Conservation (phyloP, 2,888 invertebrate genomes). For the Drosophila maculinotata region DNA sequence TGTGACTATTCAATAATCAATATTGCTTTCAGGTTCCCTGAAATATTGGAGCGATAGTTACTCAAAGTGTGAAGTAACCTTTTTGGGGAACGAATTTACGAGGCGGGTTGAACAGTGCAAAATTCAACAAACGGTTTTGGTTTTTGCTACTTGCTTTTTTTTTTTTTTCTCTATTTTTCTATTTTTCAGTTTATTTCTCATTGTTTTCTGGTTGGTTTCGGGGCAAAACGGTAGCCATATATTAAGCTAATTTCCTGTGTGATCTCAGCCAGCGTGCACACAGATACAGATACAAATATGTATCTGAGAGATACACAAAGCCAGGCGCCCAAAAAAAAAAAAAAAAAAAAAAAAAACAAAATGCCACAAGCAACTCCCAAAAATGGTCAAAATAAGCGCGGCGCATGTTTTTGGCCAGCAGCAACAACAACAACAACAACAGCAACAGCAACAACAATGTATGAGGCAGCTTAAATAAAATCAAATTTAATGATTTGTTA, state of each 20-base stretch:
- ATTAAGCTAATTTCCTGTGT: conserved; percentile 72
- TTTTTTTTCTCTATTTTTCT: conserved; percentile 1
- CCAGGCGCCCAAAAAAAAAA: conserved; percentile 37
- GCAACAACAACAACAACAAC: conserved; percentile 11
- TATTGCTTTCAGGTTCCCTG: no score
- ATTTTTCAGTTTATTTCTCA: conserved; percentile 14
- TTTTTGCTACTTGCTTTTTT: conserved; percentile 8
- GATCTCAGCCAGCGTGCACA: conserved; percentile 57
- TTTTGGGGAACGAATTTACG: no score
- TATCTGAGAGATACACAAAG: conserved; percentile 38
- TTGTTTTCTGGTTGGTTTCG: conserved; percentile 28
- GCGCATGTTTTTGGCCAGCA: conserved; percentile 40
- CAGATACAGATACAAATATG: conserved; percentile 21
- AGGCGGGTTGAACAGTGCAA: no score
- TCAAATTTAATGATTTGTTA: conserved; percentile 60
- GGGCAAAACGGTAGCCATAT: conserved; percentile 46
- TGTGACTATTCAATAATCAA: no score
- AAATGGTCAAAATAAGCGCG: conserved; percentile 66
- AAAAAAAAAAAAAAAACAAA: conserved; percentile 44
- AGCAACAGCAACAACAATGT: conserved; percentile 33
- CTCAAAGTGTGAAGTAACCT: no score
- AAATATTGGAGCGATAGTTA: no score
- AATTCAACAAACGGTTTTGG: background rate
- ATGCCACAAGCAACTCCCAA: conserved; percentile 57
- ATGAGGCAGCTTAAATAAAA: conserved; percentile 49